Conservation (phyloP, 1,140 invertebrate genomes). For the Leptinotarsa texana region DNA sequence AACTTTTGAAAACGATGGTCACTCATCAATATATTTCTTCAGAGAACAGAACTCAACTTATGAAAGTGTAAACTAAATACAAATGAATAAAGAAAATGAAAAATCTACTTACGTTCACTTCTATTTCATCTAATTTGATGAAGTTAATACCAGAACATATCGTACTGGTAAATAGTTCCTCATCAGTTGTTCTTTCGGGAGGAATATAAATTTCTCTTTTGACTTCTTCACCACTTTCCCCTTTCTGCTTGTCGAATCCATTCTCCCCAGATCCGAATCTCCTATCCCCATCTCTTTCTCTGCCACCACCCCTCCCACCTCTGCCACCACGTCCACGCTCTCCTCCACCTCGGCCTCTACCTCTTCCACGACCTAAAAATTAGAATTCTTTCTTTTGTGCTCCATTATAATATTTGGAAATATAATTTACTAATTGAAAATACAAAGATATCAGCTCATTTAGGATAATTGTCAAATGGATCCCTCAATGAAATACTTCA, state of each 20-base stretch:
- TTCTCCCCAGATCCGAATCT: constrained; percentile 30
- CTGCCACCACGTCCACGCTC: constrained; percentile 37
- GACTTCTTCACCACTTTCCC: constrained; percentile 47
- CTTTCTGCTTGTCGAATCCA: background rate
- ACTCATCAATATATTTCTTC: too few relatives aligned
- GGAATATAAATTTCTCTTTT: constrained; percentile 78
- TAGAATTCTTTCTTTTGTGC: background rate
- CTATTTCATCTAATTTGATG: constrained; percentile 80
- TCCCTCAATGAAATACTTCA: too few relatives aligned
- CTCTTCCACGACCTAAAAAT: constrained; percentile 15
- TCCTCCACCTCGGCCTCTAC: constrained; percentile 27
- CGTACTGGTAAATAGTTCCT: constrained; percentile 71
- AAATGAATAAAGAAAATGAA: background rate
- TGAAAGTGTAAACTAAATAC: too few relatives aligned
- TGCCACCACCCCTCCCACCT: constrained; percentile 24
- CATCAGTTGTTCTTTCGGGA: constrained; percentile 71
- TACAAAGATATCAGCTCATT: too few relatives aligned
- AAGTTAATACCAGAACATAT: constrained; percentile 87
- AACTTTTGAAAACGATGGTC: too few relatives aligned
- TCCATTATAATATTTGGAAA: too few relatives aligned
- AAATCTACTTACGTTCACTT: constrained; percentile 67
- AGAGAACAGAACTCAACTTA: too few relatives aligned
- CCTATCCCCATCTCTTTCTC: constrained; percentile 22
- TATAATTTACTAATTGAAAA: too few relatives aligned
- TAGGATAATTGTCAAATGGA: too few relatives aligned